These are phyloP conservation scores for Hippopotamyrus pictus DNA, from an alignment of 2,797 vertebrate genomes.

Conservation along the genomic window DNA sequence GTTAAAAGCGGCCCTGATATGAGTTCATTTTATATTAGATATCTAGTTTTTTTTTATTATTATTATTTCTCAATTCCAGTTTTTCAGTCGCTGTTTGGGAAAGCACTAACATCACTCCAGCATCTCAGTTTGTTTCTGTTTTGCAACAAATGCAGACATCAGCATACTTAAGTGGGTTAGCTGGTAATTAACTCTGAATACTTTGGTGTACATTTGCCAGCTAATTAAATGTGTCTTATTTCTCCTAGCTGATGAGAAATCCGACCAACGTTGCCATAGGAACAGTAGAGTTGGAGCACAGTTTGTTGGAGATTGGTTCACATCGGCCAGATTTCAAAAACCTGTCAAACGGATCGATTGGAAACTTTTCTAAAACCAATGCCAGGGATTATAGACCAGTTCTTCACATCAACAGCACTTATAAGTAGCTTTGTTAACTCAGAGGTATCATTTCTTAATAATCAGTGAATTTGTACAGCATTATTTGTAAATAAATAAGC, in stretches of 20 bases:
- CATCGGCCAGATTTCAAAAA: neutral
- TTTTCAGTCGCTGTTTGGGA: neutral
- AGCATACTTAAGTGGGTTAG: conserved; percentile 1
- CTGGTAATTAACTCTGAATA: conserved; percentile 5
- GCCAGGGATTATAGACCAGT: neutral
- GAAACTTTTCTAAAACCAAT: neutral
- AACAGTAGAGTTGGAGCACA: neutral
- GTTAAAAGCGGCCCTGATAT: too few species aligned
- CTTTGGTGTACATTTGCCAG: conserved; percentile 6
- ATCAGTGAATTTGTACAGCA: neutral
- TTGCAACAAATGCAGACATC: neutral
- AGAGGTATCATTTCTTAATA: neutral
- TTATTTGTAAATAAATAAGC: neutral
- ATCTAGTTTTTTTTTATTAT: neutral
- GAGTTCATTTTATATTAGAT: neutral
- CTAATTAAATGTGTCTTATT: conserved; percentile 2
- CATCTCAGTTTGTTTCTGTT: neutral
- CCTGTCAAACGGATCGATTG: neutral
- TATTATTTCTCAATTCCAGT: neutral
- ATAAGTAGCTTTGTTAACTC: neutral
- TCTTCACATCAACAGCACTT: neutral
- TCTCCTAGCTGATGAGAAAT: neutral
- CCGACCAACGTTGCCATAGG: neutral
- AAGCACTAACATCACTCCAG: neutral
- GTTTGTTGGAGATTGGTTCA: neutral